Base-by-base conservation (phyloP, 2,113 vertebrate species). In the Atractosteus spatula region DNA sequence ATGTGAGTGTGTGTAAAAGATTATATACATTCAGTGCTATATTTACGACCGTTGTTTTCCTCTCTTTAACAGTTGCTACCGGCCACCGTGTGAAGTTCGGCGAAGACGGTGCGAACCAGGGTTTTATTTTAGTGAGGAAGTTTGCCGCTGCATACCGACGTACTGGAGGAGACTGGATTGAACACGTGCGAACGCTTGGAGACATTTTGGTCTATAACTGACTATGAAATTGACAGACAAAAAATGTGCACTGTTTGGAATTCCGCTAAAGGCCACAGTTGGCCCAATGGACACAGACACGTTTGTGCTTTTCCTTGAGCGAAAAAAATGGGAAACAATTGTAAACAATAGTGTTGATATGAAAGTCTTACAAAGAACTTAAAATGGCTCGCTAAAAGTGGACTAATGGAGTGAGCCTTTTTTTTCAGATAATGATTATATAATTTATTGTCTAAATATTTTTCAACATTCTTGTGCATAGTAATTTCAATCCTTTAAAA, bases 391-490 rank as follows among this genome's bases (percentile, higher is more conserved):
- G 82, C 85, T 85, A 75, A 82, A 82, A 85, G 77, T 87, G 89
- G 86, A 85, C 82, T 87, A 88, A 89, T 82, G 89, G 83, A 83
- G 76, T 80, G 88, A 84, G 83, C 88, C 87, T 73, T 92, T 77
- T 81, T 83, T 81, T 89, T 88, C 89, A 92, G 90, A 94, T 94
- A 95, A 93, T 94, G 93, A 95, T 91, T 96, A 95, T 97, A 96
- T 99, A 98, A 99, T 98, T 99, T 99, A 99, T 99, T 99, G 91
- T 91, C 92, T 93, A 96, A 96, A 94, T 93, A 90, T 92, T 91
- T 90, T 95, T 90, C 89, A 91, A 89, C 87, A 85, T 94, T 89
- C 88, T 85, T 94, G 91, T 95, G 91, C 90, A 91, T 94, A 92
- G 91, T 88, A 88, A 91, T 94, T 95, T 92, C 90, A 90, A 91